Conservation (phyloP, 2,113 vertebrate species). For the Hydrochoerus hydrochaeris region DNA sequence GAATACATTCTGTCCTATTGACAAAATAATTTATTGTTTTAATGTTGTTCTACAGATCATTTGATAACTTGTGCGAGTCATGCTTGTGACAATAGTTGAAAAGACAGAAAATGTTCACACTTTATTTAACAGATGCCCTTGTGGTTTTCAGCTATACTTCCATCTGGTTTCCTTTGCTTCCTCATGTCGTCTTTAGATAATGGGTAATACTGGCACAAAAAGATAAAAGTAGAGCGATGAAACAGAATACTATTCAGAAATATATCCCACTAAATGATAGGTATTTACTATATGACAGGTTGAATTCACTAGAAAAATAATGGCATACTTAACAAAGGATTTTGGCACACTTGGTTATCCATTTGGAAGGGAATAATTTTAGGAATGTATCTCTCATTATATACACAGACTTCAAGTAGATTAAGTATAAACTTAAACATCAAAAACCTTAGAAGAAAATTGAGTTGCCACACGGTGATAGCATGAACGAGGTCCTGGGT, state of each 20-base stretch:
- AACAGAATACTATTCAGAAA: not conserved
- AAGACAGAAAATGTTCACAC: constrained; percentile 20
- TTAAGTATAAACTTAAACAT: not conserved
- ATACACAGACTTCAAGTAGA: not conserved
- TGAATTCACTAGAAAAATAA: constrained; percentile 22
- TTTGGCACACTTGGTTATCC: not conserved
- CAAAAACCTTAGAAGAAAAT: not conserved
- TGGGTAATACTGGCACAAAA: not conserved
- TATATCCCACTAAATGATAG: not conserved
- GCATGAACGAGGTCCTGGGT: not conserved
- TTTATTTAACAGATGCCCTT: not conserved
- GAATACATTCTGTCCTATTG: not conserved
- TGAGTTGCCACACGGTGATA: not conserved
- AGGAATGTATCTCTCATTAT: not conserved
- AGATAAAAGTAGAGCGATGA: constrained; percentile 36
- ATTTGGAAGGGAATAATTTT: constrained; percentile 31
- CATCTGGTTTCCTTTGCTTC: not conserved
- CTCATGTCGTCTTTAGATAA: not conserved
- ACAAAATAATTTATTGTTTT: not conserved
- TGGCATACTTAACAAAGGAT: constrained; percentile 11
- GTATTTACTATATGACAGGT: not conserved
- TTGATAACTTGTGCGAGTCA: not conserved
- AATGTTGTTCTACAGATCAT: not conserved
- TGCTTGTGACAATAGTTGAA: not conserved
- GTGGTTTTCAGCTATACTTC: not conserved